Conservation (phyloP, 2,888 invertebrate species). For the Slavum lentiscoides region DNA sequence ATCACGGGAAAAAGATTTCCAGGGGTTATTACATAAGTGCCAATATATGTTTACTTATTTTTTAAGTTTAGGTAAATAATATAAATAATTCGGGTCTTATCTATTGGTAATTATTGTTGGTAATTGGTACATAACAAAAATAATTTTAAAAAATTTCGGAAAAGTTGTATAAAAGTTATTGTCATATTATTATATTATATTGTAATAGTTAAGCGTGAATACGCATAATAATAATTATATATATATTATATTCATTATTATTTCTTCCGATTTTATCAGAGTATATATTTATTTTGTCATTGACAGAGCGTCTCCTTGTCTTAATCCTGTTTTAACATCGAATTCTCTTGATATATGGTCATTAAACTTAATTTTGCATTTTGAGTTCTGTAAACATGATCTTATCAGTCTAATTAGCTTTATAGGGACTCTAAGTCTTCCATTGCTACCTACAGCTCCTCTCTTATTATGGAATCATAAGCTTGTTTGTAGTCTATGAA, state of each 20-base stretch:
- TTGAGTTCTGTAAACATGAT: no score
- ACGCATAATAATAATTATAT: slow-evolving; percentile 16
- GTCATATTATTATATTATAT: background rate
- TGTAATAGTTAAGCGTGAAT: slow-evolving; percentile 15
- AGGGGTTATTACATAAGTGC: slow-evolving; percentile 38
- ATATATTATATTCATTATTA: slow-evolving; percentile 13
- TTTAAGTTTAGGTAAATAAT: slow-evolving; percentile 30
- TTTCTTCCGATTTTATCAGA: slow-evolving; percentile 38
- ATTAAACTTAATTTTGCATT: no score
- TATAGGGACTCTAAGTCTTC: no score
- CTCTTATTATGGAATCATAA: no score
- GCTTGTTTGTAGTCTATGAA: no score
- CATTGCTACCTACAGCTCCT: no score
- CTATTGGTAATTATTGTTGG: slow-evolving; percentile 43
- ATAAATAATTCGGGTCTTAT: slow-evolving; percentile 33
- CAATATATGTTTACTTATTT: slow-evolving; percentile 38
- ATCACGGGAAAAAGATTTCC: slow-evolving; percentile 46
- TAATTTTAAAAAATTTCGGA: slow-evolving; percentile 3
- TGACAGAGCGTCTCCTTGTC: no score
- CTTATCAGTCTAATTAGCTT: no score
- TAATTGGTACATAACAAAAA: slow-evolving; percentile 19
- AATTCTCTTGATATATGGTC: no score
- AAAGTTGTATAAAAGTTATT: background rate
- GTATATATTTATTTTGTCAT: slow-evolving; percentile 47
- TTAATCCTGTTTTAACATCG: no score